Conservation (phyloP, 2,113 vertebrate genomes). For the Python bivittatus region DNA sequence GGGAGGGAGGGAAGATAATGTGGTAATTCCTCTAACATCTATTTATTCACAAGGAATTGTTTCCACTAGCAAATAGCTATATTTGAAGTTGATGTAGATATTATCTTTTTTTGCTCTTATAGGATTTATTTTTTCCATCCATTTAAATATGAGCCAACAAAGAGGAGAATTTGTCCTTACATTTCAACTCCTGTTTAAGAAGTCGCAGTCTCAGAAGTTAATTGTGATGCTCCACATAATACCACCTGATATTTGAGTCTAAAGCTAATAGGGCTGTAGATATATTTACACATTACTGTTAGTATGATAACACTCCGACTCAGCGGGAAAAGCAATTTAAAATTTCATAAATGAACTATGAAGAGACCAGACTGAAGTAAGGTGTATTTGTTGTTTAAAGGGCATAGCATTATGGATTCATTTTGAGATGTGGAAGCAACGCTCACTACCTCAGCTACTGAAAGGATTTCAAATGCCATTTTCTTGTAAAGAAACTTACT, state of each 20-base stretch:
- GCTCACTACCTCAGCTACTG: background rate
- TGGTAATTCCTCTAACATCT: background rate
- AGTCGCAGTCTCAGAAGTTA: slow-evolving; percentile 6
- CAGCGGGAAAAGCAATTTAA: slow-evolving; percentile 15
- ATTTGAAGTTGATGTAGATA: background rate
- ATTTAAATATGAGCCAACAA: background rate
- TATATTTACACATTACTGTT: slow-evolving; percentile 18
- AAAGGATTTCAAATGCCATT: slow-evolving; percentile 35
- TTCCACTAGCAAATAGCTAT: background rate
- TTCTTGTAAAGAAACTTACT: slow-evolving; percentile 33
- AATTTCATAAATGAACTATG: slow-evolving; percentile 7
- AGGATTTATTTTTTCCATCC: background rate
- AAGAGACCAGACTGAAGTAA: background rate
- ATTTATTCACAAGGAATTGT: background rate
- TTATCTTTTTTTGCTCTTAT: background rate
- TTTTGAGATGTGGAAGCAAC: slow-evolving; percentile 23
- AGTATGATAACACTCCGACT: slow-evolving; percentile 13
- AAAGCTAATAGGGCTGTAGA: slow-evolving; percentile 17
- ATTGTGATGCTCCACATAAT: background rate
- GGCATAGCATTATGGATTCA: slow-evolving; percentile 29
- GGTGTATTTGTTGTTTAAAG: slow-evolving; percentile 15
- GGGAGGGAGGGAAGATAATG: background rate
- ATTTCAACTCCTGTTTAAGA: background rate
- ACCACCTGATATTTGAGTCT: background rate
- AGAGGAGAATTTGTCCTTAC: background rate